Percentiles rank a stretch among this genome's conserved stretches.
phyloP scores from a whole-genome alignment of 2,797 vertebrate species.

The Sebastes hubbsi region DNA sequence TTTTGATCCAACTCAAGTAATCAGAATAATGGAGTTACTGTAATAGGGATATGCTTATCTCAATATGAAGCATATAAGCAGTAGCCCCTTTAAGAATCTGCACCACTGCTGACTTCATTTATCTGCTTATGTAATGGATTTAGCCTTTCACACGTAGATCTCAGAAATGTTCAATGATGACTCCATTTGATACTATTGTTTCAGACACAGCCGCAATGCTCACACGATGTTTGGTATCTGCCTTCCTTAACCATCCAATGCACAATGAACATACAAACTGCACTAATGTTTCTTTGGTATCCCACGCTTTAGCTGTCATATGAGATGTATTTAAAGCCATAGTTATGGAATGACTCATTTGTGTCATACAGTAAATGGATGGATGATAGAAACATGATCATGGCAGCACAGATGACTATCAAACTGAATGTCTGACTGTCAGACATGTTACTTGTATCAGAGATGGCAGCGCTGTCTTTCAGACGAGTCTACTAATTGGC shows the following conservation, averaged over 20 bases:
- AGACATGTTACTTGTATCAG: background rate
- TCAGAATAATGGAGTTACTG: background rate
- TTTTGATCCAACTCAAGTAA: background rate
- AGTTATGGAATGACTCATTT: background rate
- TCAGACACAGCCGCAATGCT: background rate
- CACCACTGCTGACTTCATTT: background rate
- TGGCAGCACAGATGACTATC: conserved; percentile 29
- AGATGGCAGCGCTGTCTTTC: conserved; percentile 12
- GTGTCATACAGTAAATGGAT: conserved; percentile 12
- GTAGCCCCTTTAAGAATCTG: background rate
- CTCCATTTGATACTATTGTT: background rate
- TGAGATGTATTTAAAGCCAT: background rate
- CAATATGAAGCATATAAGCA: background rate
- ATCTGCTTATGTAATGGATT: background rate
- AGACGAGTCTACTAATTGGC: background rate
- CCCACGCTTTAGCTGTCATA: background rate
- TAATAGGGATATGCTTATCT: background rate
- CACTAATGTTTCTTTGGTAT: background rate
- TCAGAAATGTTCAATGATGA: background rate
- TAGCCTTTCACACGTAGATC: background rate
- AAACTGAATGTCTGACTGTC: conserved; percentile 28
- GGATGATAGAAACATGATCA: conserved; percentile 8
- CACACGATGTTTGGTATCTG: background rate
- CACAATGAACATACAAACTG: background rate
- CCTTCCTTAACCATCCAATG: background rate